phyloP scores from a whole-genome alignment of 35 echinoderm and acorn worm genomes.

The Ophioderma brevispina region DNA sequence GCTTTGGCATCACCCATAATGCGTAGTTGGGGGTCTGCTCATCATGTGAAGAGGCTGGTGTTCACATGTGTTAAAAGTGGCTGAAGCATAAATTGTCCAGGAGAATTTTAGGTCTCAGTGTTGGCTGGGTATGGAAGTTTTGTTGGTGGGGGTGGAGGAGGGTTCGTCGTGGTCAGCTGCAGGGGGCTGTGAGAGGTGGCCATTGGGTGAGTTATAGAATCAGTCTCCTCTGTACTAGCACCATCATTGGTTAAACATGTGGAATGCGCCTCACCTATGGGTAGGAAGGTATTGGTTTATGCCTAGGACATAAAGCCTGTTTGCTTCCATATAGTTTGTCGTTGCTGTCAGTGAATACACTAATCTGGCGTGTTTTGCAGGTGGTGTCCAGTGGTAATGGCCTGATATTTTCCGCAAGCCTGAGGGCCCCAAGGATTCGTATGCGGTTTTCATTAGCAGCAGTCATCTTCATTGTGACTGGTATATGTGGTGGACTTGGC shows the following conservation, averaged over 20 bases:
- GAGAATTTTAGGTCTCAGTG: background rate
- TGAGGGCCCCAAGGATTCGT: slow-evolving; percentile 19
- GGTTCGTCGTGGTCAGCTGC: slow-evolving; percentile 24
- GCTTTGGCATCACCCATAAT: slow-evolving; percentile 30
- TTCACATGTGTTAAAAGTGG: slow-evolving; percentile 56
- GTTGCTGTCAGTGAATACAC: slow-evolving; percentile 26
- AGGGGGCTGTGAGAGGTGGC: background rate
- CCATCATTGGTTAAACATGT: background rate
- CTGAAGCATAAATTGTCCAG: slow-evolving; percentile 36
- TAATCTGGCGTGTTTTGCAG: slow-evolving; percentile 10
- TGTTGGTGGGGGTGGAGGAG: slow-evolving; percentile 23
- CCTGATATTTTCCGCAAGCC: background rate
- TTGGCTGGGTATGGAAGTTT: slow-evolving; percentile 37
- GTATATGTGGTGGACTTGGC: background rate
- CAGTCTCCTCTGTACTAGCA: background rate
- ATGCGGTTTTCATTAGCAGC: slow-evolving; percentile 36
- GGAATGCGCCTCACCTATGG: slow-evolving; percentile 1
- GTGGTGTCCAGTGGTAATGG: no score
- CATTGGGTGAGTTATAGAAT: background rate
- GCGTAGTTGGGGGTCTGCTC: background rate
- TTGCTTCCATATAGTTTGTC: slow-evolving; percentile 23
- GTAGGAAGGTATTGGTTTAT: slow-evolving; percentile 35
- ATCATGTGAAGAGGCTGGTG: slow-evolving; percentile 31
- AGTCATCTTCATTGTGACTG: slow-evolving; percentile 61
- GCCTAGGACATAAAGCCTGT: slow-evolving; percentile 44